Conservation (phyloP, 2,888 invertebrate species). For the Leptinotarsa haldemani region DNA sequence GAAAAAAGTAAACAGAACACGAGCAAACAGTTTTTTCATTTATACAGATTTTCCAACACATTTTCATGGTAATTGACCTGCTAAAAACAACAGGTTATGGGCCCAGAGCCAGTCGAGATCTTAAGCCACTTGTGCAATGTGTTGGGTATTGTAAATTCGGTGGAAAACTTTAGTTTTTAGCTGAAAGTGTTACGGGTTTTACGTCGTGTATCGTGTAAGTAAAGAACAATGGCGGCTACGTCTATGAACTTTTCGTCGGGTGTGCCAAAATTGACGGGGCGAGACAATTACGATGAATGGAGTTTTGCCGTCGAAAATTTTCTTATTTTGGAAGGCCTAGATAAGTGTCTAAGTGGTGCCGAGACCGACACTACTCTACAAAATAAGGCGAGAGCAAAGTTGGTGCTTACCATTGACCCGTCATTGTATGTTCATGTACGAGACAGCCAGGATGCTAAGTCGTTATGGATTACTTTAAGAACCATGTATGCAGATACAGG, state of each 20-base stretch:
- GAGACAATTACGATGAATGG: not conserved
- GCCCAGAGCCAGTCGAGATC: no score
- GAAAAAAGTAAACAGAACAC: no score
- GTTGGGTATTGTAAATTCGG: no score
- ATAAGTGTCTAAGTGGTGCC: not conserved
- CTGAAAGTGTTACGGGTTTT: no score
- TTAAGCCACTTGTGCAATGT: no score
- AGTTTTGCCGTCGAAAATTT: not conserved
- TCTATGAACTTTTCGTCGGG: not conserved
- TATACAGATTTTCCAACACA: no score
- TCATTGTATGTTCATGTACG: not conserved
- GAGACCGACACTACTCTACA: not conserved
- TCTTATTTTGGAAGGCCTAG: not conserved
- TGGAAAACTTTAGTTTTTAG: no score
- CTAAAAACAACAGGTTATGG: no score
- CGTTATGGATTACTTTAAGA: constrained; percentile 1
- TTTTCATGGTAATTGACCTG: no score
- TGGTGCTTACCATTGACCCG: not conserved
- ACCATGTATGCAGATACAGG: constrained; percentile 13
- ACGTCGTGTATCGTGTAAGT: no score
- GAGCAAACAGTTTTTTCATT: no score
- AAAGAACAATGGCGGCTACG: not conserved
- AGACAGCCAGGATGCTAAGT: not conserved
- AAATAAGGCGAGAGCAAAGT: not conserved
- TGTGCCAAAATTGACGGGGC: not conserved